These are phyloP conservation scores for Protobothrops mucrosquamatus DNA, from an alignment of 2,113 vertebrate genomes.

Conservation along the genomic window DNA sequence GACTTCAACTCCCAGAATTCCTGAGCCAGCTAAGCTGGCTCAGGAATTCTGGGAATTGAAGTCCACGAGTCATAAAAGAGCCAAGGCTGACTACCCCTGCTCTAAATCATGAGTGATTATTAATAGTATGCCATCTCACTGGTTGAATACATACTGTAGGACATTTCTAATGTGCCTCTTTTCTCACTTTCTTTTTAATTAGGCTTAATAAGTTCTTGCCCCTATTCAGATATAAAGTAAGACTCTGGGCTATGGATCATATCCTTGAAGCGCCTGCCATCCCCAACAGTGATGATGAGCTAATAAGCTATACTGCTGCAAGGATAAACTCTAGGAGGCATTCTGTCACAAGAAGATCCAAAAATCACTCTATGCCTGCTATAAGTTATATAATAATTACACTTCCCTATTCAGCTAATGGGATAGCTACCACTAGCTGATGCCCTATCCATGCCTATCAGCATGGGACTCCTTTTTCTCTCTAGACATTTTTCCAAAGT, in stretches of 20 bases:
- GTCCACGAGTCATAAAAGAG: no score
- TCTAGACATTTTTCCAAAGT: conserved; percentile 48
- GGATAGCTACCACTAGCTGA: neutral
- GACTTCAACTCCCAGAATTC: no score
- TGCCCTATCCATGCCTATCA: neutral
- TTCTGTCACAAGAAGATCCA: neutral
- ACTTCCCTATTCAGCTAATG: neutral
- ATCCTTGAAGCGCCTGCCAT: neutral
- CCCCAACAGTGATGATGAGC: neutral
- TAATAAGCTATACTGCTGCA: neutral
- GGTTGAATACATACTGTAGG: neutral
- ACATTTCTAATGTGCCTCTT: neutral
- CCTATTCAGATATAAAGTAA: neutral
- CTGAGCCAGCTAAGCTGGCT: no score
- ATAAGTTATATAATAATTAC: neutral
- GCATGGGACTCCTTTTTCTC: neutral
- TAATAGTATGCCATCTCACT: neutral
- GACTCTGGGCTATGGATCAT: neutral
- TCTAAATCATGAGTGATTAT: neutral
- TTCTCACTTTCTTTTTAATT: neutral
- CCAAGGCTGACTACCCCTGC: no score
- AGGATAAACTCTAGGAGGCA: neutral
- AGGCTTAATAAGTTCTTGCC: neutral
- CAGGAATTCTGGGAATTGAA: no score
- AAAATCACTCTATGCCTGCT: no score